These are phyloP conservation scores for Autographa gamma DNA, from an alignment of 2,888 invertebrate genomes.

Conservation along the genomic window DNA sequence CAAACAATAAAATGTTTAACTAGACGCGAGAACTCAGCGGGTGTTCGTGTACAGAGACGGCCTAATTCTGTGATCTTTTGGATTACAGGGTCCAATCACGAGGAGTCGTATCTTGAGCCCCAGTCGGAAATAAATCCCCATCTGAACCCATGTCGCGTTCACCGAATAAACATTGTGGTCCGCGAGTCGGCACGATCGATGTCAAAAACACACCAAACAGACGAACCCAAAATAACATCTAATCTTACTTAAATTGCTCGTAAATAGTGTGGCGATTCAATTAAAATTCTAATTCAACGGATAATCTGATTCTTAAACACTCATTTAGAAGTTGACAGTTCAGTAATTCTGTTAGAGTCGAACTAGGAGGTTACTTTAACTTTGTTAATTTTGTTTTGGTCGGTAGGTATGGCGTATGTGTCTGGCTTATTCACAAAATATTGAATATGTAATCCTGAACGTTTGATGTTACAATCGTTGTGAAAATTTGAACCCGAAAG, in stretches of 20 bases:
- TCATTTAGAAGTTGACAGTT: slow-evolving; percentile 49
- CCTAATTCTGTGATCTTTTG: slow-evolving; percentile 59
- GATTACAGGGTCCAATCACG: slow-evolving; percentile 76
- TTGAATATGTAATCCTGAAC: not conserved
- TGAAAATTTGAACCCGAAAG: slow-evolving; percentile 5
- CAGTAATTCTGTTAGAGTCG: slow-evolving; percentile 27
- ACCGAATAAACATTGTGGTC: slow-evolving; percentile 79
- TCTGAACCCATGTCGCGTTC: slow-evolving; percentile 74
- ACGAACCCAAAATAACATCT: slow-evolving; percentile 67
- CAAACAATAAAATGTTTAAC: slow-evolving; percentile 61
- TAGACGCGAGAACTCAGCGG: slow-evolving; percentile 39
- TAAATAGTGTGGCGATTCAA: slow-evolving; percentile 69
- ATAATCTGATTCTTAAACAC: slow-evolving; percentile 61
- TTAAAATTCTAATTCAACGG: slow-evolving; percentile 67
- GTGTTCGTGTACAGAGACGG: slow-evolving; percentile 47
- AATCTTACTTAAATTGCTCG: slow-evolving; percentile 72
- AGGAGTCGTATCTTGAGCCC: slow-evolving; percentile 73
- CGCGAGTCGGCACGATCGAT: slow-evolving; percentile 70
- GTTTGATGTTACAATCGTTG: slow-evolving; percentile 10
- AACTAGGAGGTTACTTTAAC: slow-evolving; percentile 17
- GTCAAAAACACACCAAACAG: slow-evolving; percentile 74
- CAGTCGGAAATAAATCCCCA: slow-evolving; percentile 78
- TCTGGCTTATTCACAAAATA: not conserved
- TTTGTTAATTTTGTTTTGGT: slow-evolving; percentile 8
- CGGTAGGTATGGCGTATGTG: not conserved